Base-by-base conservation (phyloP, 2,797 vertebrate species). In the Gobio occitaniae region DNA sequence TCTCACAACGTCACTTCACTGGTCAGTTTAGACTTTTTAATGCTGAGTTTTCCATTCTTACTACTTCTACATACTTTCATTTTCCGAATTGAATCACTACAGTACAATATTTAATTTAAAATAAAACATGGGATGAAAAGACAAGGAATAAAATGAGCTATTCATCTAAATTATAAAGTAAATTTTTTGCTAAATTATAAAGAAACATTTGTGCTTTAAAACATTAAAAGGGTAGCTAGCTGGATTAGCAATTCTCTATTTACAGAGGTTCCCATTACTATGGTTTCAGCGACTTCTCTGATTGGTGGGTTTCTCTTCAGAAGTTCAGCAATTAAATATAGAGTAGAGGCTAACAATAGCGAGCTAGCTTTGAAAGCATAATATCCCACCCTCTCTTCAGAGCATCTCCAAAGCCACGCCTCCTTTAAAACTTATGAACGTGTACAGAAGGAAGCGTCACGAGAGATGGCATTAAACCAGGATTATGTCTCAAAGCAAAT, bases 1-100 rank as follows among this genome's bases (percentile, higher is more conserved):
- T 97, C 90, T 94, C 95, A 69, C 95, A 97, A 90, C 92, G 97
- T 77, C 96, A 96, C 89, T 97, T 98, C 91, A 97, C 97, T 48
- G 97, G 97, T 97, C 82, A 84, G 91, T 52, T 68, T 9, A 66
- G 13, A 2, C 2, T 38, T 75, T 25, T 63, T 47, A 32, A 38
- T 13, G 29, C 32, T 15, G 75, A 41, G 2, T 29, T 47, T 65
- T 65, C 13, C 61, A 65, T 65, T 65, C 6, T 65, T 66, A 11
- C 44, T 50, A 21, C 38, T 48, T 21, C 29, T 61, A 19, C 17
- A 21, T 32, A 5, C 3, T 32, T 47, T 17, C 2, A 19, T 47
- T 47, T 56, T 16, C 29, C 1, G 29, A 65, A 32, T 32, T 65
- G 29, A 65, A 16, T 65, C 13, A 65, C 25, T 65, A 16, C 63